Evolutionary conservation across 2,113 vertebrate genomes (phyloP), one percentile per base, ranked within the genome.

Genomic region (Indri indri): DNA sequence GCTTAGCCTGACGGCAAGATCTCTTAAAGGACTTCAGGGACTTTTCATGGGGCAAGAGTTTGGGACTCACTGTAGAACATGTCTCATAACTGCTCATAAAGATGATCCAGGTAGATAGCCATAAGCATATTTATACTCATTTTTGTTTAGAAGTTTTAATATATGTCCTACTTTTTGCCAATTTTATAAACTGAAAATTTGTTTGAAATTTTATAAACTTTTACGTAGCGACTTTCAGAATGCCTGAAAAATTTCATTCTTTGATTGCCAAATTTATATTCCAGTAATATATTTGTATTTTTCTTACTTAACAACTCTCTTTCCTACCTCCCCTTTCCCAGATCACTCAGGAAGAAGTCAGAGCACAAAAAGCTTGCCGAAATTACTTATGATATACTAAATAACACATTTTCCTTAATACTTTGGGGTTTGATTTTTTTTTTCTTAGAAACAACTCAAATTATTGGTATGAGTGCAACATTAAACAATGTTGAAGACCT

Each of bases 401-500:
- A n/a, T 90, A 88, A 93, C 52, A 45, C 13, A 13, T 77, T 94
- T 89, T 76, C 73, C 50, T 74, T 66, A 52, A 68, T 80, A 54
- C 32, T 97, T 93, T 86, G 47, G 84, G 4, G 84, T 61, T 96
- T 97, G 20, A 4, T 8, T 57, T 52, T 73, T 76, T 63, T 97
- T 25, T 95, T 89, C 97, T 23, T 97, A 99, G 99, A 98, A 95
- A 96, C 93, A 17, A 99, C 99, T 12, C 99, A 99, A 93, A 99
- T 99, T 73, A 99, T 99, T 95, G 99, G 99, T 9, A 99, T 99
- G 99, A 99, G 99, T 96, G 99, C 99, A 91, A 99, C 99, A 0
- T 97, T 99, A 97, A 99, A 98, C 85, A 99, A 99, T 32, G 99
- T 99, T 79, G 97, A 94, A 94, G 99, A 99, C 95, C 98, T 99